These are phyloP conservation scores for Daubentonia madagascariensis DNA, from an alignment of 2,113 vertebrate species.

Conservation along the genomic window DNA sequence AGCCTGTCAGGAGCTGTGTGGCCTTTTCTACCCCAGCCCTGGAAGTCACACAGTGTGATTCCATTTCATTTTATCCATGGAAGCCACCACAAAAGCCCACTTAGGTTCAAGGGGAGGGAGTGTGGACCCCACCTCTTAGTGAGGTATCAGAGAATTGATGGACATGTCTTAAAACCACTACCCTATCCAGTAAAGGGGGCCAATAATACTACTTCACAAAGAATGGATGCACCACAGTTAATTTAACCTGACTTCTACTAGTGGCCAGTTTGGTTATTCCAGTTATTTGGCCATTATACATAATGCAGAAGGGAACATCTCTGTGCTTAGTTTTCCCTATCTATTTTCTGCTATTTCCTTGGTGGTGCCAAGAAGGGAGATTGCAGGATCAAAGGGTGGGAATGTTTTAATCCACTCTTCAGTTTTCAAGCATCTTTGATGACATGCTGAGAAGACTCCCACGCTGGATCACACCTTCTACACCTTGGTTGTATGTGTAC, in stretches of 20 bases:
- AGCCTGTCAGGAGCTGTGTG: background rate
- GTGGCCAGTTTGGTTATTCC: background rate
- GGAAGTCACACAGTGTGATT: background rate
- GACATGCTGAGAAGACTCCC: background rate
- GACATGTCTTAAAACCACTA: background rate
- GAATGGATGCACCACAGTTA: background rate
- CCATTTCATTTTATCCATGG: background rate
- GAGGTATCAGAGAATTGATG: background rate
- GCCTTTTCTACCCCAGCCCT: background rate
- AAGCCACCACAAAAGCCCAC: background rate
- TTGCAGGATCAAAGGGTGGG: background rate
- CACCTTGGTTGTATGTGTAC: background rate
- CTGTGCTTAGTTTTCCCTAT: too few species aligned
- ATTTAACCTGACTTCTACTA: background rate
- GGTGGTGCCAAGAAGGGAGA: background rate
- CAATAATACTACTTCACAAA: background rate
- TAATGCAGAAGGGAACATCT: background rate
- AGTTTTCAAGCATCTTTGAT: background rate
- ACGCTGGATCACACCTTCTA: background rate
- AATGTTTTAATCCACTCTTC: background rate
- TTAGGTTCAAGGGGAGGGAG: fast-evolving
- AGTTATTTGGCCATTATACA: background rate
- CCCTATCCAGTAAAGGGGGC: background rate
- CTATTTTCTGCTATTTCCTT: background rate
- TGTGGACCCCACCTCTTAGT: background rate